Conservation (phyloP, 2,113 vertebrate genomes). For the Accipiter virgatus region DNA sequence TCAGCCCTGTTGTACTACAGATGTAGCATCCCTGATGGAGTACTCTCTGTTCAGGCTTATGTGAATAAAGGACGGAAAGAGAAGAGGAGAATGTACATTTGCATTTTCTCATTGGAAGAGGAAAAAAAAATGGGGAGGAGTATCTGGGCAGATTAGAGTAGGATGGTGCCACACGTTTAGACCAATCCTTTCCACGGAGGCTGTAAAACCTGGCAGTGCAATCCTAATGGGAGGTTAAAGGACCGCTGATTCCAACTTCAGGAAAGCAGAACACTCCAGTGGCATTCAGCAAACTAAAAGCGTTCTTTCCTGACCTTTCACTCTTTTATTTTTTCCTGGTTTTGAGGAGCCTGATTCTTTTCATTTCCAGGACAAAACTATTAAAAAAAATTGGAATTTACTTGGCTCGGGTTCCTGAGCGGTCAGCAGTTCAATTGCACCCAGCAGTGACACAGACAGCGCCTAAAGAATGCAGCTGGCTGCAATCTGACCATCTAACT, state of each 20-base stretch:
- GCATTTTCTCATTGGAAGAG: not conserved
- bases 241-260: not conserved
- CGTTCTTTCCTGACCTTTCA: not conserved
- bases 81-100: not conserved
- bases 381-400: not conserved
- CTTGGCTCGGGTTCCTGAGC: not conserved
- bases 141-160: not conserved
- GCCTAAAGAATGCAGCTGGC: not conserved
- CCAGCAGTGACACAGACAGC: not conserved
- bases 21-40: not conserved
- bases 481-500: not conserved
- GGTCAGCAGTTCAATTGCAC: not conserved
- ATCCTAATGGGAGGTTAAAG: not conserved
- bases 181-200: slow-evolving; percentile 36
- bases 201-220: not conserved
- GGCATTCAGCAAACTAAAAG: not conserved
- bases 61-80: not conserved
- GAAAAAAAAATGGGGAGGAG: not conserved
- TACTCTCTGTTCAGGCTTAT: not conserved
- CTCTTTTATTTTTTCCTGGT: not conserved
- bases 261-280: not conserved
- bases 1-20: not conserved
- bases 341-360: not conserved
- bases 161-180: slow-evolving; percentile 47
- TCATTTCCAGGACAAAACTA: not conserved